phyloP scores from a whole-genome alignment of 2,797 vertebrate genomes.

The Staurois parvus region DNA sequence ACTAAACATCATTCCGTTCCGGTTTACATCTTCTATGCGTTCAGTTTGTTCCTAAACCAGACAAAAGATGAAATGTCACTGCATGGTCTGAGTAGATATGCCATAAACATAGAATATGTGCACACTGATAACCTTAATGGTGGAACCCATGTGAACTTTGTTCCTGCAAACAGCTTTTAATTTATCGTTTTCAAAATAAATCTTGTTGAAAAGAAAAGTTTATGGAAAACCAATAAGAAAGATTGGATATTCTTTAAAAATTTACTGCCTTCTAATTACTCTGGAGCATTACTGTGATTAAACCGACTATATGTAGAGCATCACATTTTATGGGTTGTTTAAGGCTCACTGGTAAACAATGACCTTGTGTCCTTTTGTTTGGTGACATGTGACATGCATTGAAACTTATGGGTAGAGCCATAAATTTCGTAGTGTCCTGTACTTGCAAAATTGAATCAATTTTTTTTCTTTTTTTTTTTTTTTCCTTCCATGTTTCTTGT shows the following conservation, averaged over 20 bases:
- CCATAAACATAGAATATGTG: slow-evolving; percentile 16
- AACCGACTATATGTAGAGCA: slow-evolving; percentile 34
- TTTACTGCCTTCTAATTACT: slow-evolving; percentile 23
- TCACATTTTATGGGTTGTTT: slow-evolving; percentile 28
- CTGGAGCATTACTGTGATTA: slow-evolving; percentile 44
- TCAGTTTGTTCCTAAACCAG: not conserved
- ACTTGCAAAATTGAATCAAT: not conserved
- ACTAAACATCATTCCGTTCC: no score
- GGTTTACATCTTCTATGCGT: no score
- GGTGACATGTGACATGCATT: not conserved
- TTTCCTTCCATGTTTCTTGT: not conserved
- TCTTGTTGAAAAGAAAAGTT: slow-evolving; percentile 23
- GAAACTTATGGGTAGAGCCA: not conserved
- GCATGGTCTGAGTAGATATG: not conserved
- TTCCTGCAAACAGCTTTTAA: not conserved
- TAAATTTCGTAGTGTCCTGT: not conserved
- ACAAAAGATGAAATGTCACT: slow-evolving; percentile 8
- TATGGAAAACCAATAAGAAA: slow-evolving; percentile 48
- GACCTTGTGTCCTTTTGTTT: slow-evolving; percentile 6
- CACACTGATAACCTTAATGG: not conserved
- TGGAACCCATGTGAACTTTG: slow-evolving; percentile 19
- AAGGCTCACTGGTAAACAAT: not conserved
- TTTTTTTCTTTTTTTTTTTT: not conserved
- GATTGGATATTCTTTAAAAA: slow-evolving; percentile 13
- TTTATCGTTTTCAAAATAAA: not conserved